Base-by-base conservation (phyloP, 1,140 invertebrate genomes). In the Dendrolimus kikuchii region DNA sequence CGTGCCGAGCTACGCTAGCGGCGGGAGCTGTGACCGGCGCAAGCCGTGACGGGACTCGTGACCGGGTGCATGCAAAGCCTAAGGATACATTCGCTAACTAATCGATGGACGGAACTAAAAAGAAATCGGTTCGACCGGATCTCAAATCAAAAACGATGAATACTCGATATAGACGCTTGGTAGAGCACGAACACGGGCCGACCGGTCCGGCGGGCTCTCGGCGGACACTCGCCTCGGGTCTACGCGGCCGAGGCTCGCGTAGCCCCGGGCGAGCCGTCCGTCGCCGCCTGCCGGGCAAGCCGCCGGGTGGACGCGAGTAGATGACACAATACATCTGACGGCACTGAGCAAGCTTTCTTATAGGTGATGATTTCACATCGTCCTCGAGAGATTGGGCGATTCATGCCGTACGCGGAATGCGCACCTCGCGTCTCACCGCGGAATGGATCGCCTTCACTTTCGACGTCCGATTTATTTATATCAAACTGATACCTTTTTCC, bases 401-500 rank as follows among this genome's bases (percentile, higher is more conserved):
- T 68, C 81, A 77, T 66, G 55, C 67, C 71, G 73, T 53, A 57
- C 61, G 57, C 62, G 58, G 62, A 53, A 55, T 52, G 49, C 57
- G 9, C 40, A 23, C 23, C 47, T 59, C 53, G 59, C 59, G 59
- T 59, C 38, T 41, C 55, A 56, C 71, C 60, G 59, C 59, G 75
- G 66, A 64, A 64, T 81, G 77, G 76, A 64, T 82, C 79, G 77
- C 77, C 74, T 71, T 74, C 71, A 72, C 80, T 82, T 74, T 68
- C 77, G 65, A 54, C 62, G 63, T 68, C 65, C 71, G 74, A 65
- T 72, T 73, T 74, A 86, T 74, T 23, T 23, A 86, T 74, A 77
- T 96, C 97, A 98, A 92, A 98, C 93, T 94, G 95, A 95, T 96
- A 97, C 96, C 95, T 97, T 93, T 97, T 98, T 93, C 96, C 96